These are phyloP conservation scores for Protosalanx chinensis DNA, from an alignment of 2,797 vertebrate genomes.

Conservation along the genomic window DNA sequence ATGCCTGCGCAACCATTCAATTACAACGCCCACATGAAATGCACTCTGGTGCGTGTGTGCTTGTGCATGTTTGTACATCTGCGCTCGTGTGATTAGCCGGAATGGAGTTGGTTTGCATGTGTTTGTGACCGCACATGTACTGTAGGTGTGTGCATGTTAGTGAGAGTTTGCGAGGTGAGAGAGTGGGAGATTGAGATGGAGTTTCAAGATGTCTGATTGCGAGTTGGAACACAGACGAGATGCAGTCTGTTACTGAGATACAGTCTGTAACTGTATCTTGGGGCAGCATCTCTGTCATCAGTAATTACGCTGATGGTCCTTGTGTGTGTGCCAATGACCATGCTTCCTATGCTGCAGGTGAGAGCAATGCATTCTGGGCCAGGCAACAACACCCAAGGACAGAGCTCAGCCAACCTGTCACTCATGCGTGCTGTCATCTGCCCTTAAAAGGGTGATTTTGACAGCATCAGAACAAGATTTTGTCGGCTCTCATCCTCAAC, in stretches of 20 bases:
- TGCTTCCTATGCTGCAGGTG: not conserved
- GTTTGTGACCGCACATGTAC: not conserved
- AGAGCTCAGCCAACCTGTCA: not conserved
- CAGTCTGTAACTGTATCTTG: slow-evolving; percentile 38
- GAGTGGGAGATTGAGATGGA: slow-evolving; percentile 28
- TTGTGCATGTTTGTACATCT: not conserved
- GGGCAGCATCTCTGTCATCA: slow-evolving; percentile 57
- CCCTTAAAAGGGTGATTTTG: not conserved
- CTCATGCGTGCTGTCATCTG: slow-evolving; percentile 17
- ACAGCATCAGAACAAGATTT: not conserved
- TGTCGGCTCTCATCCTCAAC: slow-evolving; percentile 34
- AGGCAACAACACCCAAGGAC: not conserved
- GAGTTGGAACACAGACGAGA: slow-evolving; percentile 31
- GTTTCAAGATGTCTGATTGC: slow-evolving; percentile 57
- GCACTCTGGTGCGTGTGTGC: slow-evolving; percentile 14
- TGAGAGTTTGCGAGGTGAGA: not conserved
- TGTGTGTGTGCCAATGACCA: slow-evolving; percentile 9
- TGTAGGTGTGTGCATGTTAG: not conserved
- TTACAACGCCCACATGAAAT: slow-evolving; percentile 9
- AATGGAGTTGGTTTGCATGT: not conserved
- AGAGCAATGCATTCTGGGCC: slow-evolving; percentile 16
- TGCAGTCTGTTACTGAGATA: too few species aligned
- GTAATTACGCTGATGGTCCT: slow-evolving; percentile 64
- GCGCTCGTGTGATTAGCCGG: not conserved
- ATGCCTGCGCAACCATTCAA: slow-evolving; percentile 20